phyloP scores from a whole-genome alignment of 2,113 vertebrate genomes.

The Atrichornis clamosus region DNA sequence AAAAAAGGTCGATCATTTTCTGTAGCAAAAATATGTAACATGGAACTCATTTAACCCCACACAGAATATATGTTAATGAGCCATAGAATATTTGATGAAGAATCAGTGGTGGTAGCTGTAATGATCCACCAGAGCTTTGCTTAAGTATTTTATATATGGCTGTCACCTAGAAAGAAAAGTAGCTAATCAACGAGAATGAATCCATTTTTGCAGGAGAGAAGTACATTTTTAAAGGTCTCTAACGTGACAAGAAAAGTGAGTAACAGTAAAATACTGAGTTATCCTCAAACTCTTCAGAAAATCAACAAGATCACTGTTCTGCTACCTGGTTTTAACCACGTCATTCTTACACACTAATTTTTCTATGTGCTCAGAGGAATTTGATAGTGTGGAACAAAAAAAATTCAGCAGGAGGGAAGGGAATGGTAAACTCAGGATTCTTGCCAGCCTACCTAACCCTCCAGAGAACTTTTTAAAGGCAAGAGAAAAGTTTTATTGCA shows the following conservation, averaged over 20 bases:
- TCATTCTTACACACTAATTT: neutral
- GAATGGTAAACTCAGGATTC: neutral
- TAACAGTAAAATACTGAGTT: neutral
- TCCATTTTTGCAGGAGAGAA: neutral
- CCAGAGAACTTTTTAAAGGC: neutral
- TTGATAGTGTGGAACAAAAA: neutral
- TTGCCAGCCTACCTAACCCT: neutral
- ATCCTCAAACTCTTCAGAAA: neutral
- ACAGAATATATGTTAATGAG: fast-evolving
- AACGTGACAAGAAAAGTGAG: neutral
- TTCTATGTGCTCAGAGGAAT: neutral
- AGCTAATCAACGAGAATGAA: neutral
- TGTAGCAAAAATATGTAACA: neutral
- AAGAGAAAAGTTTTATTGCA: neutral
- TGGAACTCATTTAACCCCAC: neutral
- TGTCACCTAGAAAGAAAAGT: neutral
- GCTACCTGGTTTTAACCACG: neutral
- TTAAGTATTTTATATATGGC: neutral
- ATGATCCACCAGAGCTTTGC: neutral
- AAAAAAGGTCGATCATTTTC: neutral
- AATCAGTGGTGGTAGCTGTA: neutral
- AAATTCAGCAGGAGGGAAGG: neutral
- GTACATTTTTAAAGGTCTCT: neutral
- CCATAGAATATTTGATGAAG: neutral
- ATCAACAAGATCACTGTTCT: neutral